Percentiles rank a stretch among this genome's conserved stretches.
Conservation (phyloP, 2,113 vertebrate genomes). For the Tupaia chinensis region DNA sequence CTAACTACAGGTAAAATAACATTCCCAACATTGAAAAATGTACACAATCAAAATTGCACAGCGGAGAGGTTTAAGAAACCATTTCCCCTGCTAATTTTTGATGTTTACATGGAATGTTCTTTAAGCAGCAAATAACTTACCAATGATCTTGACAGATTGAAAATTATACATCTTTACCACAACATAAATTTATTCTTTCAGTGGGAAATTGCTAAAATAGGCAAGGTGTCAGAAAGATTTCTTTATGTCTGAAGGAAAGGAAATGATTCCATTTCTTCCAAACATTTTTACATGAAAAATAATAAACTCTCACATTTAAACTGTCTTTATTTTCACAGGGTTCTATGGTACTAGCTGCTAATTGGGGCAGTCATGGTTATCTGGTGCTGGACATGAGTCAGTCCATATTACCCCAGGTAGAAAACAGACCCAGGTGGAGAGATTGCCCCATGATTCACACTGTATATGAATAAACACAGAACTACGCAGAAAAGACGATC, state of each 20-base stretch:
- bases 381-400: conserved; percentile 38
- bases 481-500: neutral
- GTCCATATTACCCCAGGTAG: neutral
- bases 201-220: conserved; percentile 78
- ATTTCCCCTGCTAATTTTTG: conserved; percentile 78
- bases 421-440: conserved; percentile 25
- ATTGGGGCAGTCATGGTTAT: conserved; percentile 58
- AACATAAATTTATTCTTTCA: conserved; percentile 81
- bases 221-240: conserved; percentile 79
- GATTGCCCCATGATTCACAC: neutral
- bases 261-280: conserved; percentile 82
- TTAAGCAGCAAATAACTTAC: conserved; percentile 77
- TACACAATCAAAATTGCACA: conserved; percentile 66
- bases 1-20: conserved; percentile 84
- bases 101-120: conserved; percentile 77
- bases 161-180: conserved; percentile 80
- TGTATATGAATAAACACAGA: neutral
- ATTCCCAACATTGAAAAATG: conserved; percentile 79
- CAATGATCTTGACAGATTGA: conserved; percentile 75
- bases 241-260: conserved; percentile 79
- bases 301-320: conserved; percentile 81
- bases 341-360: conserved; percentile 23
- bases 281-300: conserved; percentile 74
- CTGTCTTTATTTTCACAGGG: conserved; percentile 68
- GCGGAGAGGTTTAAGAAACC: conserved; percentile 73